Evolutionary conservation across 2,888 invertebrate genomes (phyloP).

Genomic region (Drosophila tanythrix): DNA sequence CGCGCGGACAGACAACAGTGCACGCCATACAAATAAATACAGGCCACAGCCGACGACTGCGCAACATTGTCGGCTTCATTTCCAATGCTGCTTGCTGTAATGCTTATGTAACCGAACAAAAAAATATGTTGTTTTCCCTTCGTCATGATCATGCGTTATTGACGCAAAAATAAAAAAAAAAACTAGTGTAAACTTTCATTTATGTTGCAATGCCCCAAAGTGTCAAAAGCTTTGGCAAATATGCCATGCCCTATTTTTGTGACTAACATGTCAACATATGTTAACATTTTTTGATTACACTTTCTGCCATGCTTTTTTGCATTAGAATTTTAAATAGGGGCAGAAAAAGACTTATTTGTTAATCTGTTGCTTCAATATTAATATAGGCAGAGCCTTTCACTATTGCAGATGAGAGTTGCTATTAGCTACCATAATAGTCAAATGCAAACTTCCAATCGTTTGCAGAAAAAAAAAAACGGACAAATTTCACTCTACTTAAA

Average conservation of each 20-base stretch:
- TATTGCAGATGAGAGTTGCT: constrained; percentile 16
- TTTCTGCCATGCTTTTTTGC: neutral
- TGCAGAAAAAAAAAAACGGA: constrained; percentile 43
- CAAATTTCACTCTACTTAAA: constrained; percentile 79
- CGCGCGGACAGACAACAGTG: constrained; percentile 38
- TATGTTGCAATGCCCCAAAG: constrained; percentile 66
- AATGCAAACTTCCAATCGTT: constrained; percentile 50
- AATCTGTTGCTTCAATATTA: neutral
- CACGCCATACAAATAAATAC: constrained; percentile 48
- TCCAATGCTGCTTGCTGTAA: constrained; percentile 28
- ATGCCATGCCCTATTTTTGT: neutral
- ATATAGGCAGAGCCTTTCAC: constrained; percentile 34
- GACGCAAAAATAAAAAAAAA: constrained; percentile 29
- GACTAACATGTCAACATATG: neutral
- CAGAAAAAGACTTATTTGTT: neutral
- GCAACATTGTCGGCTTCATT: constrained; percentile 27
- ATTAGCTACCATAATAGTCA: constrained; percentile 28
- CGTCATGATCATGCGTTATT: constrained; percentile 55
- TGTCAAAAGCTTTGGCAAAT: constrained; percentile 36
- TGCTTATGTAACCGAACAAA: constrained; percentile 60
- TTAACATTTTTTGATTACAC: neutral
- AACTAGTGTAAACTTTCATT: constrained; percentile 72
- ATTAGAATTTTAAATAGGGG: neutral
- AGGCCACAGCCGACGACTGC: constrained; percentile 34
- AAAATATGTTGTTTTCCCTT: constrained; percentile 72